Conservation (phyloP, 2,113 vertebrate species). For the Arizona elegans region DNA sequence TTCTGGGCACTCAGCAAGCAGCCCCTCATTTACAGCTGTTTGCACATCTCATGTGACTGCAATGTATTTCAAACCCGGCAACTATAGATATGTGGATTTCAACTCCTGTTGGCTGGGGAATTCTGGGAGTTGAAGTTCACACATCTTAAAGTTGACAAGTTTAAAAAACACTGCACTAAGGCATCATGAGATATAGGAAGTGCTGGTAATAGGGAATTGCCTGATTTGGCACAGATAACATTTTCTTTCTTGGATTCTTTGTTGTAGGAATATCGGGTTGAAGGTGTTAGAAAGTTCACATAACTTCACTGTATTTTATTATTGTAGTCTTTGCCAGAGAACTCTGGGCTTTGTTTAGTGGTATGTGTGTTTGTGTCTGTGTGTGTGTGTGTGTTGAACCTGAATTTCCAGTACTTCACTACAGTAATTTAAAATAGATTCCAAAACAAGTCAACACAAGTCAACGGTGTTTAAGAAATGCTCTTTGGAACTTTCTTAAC, state of each 20-base stretch:
- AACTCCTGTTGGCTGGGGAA: not conserved
- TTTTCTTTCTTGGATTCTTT: not conserved
- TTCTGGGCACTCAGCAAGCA: too few relatives aligned
- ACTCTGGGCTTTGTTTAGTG: not conserved
- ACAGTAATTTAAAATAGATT: not conserved
- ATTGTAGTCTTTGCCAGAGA: not conserved
- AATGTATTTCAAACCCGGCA: not conserved
- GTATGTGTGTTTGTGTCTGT: not conserved
- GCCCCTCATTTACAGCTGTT: too few relatives aligned
- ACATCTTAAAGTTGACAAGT: not conserved
- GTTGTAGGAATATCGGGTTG: not conserved
- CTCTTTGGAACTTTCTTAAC: not conserved
- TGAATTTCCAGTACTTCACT: not conserved
- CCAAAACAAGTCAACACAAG: not conserved
- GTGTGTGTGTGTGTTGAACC: not conserved
- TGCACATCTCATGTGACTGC: too few relatives aligned
- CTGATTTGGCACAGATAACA: not conserved
- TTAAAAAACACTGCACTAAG: not conserved
- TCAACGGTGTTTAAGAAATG: not conserved
- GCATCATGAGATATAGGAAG: not conserved
- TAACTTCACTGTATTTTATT: not conserved
- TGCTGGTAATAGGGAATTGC: not conserved
- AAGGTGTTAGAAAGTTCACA: not conserved
- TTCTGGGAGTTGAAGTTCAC: not conserved
- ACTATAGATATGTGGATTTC: not conserved